Evolutionary conservation across 2,797 vertebrate species (phyloP).

Genomic region (Lepus townsendii): DNA sequence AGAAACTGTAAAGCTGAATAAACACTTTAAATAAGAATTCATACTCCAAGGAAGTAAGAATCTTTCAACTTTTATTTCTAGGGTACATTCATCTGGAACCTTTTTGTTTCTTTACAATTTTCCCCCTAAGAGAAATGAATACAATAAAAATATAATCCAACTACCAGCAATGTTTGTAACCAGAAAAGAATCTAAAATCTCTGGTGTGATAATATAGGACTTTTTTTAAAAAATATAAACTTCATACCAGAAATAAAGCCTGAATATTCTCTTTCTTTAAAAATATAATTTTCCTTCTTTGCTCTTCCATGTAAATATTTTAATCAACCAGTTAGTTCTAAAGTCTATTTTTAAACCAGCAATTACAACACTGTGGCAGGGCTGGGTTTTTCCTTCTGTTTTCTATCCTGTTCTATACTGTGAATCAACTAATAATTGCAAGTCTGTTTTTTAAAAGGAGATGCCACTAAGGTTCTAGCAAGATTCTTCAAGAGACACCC

Average conservation of each 20-base stretch:
- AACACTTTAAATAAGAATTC: conserved; percentile 84
- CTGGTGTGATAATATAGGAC: conserved; percentile 83
- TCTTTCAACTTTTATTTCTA: conserved; percentile 86
- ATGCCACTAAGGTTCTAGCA: conserved; percentile 34
- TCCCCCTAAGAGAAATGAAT: conserved; percentile 84
- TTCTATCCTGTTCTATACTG: conserved; percentile 57
- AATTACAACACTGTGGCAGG: conserved; percentile 32
- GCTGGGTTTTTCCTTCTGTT: conserved; percentile 37
- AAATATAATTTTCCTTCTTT: conserved; percentile 84
- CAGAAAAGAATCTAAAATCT: conserved; percentile 84
- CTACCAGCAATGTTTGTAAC: conserved; percentile 82
- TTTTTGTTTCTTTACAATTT: conserved; percentile 84
- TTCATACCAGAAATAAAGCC: conserved; percentile 86
- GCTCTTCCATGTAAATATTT: conserved; percentile 73
- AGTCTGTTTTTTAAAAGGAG: conserved; percentile 30
- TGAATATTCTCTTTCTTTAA: conserved; percentile 86
- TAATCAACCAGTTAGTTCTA: conserved; percentile 72
- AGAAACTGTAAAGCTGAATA: conserved; percentile 57
- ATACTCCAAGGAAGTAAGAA: conserved; percentile 84
- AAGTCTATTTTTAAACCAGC: conserved; percentile 72
- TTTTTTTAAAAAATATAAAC: conserved; percentile 83
- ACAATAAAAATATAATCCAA: conserved; percentile 86
- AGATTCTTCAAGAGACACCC: conserved; percentile 52
- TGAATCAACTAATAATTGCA: conserved; percentile 56
- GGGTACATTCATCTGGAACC: conserved; percentile 84